Evolutionary conservation across 2,888 invertebrate species (phyloP).

Genomic region (Antheraea yamamai): DNA sequence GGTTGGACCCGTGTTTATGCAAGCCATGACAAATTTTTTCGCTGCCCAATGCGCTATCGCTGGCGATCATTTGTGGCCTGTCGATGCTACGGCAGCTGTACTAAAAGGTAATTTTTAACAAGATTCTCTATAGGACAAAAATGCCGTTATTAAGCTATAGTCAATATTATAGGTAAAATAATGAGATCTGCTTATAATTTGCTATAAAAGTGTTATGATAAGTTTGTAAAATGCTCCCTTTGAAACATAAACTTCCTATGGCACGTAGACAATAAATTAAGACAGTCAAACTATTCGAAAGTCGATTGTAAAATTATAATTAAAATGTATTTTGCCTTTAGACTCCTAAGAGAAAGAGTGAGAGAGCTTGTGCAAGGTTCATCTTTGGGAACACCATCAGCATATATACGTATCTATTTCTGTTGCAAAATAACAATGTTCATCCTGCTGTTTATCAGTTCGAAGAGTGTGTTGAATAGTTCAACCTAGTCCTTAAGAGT

Average conservation of each 20-base stretch:
- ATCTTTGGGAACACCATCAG: no score
- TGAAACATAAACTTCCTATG: neutral
- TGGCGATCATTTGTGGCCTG: constrained; percentile 80
- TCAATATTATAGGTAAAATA: no score
- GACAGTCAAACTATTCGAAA: neutral
- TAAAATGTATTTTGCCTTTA: neutral
- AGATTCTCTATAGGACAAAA: neutral
- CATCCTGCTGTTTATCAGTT: no score
- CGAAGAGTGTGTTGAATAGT: no score
- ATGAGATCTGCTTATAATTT: no score
- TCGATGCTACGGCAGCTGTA: constrained; percentile 69
- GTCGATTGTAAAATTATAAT: neutral
- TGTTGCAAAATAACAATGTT: no score
- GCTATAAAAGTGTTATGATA: neutral
- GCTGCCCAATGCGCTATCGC: constrained; percentile 83
- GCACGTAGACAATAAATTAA: neutral
- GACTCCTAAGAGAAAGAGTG: no score
- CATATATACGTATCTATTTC: no score
- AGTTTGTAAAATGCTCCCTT: neutral
- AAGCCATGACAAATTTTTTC: constrained; percentile 82
- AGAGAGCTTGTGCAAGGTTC: no score
- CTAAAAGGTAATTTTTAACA: constrained; percentile 46
- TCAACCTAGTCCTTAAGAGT: no score
- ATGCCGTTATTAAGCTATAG: no score
- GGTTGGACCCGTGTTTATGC: constrained; percentile 77